Evolutionary conservation across 2,113 vertebrate genomes (phyloP).

Genomic region (Casuarius casuarius): DNA sequence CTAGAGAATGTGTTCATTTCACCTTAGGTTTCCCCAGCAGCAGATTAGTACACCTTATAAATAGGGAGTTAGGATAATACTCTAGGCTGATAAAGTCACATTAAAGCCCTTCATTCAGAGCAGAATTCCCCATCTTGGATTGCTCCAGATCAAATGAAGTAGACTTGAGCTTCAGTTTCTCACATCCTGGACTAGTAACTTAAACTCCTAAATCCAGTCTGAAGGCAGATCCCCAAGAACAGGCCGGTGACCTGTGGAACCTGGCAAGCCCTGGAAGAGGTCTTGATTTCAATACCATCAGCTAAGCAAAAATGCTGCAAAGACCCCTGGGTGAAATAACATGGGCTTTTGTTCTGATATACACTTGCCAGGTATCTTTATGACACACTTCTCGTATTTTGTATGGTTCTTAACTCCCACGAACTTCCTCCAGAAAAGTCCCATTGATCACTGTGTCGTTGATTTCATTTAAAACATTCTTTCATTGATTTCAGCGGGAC

Average conservation of each 20-base stretch:
- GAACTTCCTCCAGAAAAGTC: not conserved
- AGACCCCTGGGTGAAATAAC: not conserved
- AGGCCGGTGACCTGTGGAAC: not conserved
- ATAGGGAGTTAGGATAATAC: not conserved
- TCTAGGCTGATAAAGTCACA: not conserved
- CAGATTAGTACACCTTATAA: rapidly evolving
- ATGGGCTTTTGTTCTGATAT: not conserved
- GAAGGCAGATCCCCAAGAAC: not conserved
- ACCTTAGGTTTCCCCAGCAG: rapidly evolving
- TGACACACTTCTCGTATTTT: not conserved
- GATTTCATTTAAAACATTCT: not conserved
- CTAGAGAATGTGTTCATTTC: not conserved
- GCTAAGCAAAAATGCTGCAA: not conserved
- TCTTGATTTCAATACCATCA: not conserved
- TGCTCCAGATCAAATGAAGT: not conserved
- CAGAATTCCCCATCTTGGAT: not conserved
- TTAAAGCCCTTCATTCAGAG: not conserved
- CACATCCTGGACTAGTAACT: not conserved
- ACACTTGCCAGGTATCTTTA: not conserved
- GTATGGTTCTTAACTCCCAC: not conserved
- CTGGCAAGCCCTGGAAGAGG: not conserved
- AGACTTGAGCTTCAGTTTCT: not conserved
- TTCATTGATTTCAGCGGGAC: not conserved
- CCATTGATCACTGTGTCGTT: not conserved
- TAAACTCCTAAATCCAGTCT: not conserved